phyloP scores from a whole-genome alignment of 2,797 vertebrate species.

The Neosilurus mollespiculum region DNA sequence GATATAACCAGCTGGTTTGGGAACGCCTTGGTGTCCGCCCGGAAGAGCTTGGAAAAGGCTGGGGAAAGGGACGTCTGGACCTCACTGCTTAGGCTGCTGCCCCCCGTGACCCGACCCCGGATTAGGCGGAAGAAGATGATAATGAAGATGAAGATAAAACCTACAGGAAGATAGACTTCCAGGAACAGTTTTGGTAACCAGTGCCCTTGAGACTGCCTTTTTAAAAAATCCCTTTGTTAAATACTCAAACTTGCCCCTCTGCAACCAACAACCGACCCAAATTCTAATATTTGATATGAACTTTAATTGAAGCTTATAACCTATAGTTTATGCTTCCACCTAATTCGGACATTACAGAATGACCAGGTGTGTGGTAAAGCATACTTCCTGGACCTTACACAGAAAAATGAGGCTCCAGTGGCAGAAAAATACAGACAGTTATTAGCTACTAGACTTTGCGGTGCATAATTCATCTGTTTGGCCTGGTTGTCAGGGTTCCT shows the following conservation, averaged over 20 bases:
- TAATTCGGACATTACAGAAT: not conserved
- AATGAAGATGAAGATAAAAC: too few species aligned
- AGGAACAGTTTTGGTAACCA: too few species aligned
- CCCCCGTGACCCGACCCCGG: too few species aligned
- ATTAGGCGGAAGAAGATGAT: too few species aligned
- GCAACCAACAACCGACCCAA: not conserved
- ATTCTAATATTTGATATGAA: not conserved
- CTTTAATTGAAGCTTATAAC: not conserved
- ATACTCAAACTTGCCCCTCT: not conserved
- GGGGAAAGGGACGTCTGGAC: too few species aligned
- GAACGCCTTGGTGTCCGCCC: too few species aligned
- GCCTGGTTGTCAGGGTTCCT: constrained; percentile 13
- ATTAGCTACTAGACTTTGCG: not conserved
- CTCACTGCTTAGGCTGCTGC: too few species aligned
- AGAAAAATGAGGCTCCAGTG: not conserved
- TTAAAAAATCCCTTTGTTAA: not conserved
- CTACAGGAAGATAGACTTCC: too few species aligned
- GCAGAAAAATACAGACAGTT: not conserved
- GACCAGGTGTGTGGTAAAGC: not conserved
- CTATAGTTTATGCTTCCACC: not conserved
- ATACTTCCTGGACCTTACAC: not conserved
- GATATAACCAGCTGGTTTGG: too few species aligned
- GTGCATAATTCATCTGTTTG: not conserved
- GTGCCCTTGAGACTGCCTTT: not conserved
- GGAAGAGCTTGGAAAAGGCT: too few species aligned